phyloP scores from a whole-genome alignment of 2,113 vertebrate species.

The Axis porcinus region DNA sequence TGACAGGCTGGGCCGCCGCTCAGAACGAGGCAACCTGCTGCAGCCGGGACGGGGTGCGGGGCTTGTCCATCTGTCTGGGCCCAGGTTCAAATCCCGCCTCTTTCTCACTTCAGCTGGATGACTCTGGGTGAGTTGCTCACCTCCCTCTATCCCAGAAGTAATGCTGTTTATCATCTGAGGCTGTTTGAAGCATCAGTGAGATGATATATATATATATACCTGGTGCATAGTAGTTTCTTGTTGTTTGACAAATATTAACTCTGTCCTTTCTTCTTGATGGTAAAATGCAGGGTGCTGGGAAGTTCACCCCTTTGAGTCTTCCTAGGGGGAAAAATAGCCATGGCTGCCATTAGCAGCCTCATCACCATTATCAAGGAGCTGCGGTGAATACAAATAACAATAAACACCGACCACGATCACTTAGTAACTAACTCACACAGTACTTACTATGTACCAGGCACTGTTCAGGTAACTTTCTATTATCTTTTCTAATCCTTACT shows the following conservation, averaged over 20 bases:
- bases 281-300: neutral
- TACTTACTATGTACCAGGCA: neutral
- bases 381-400: neutral
- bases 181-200: neutral
- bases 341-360: neutral
- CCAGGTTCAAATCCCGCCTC: neutral
- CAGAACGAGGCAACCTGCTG: neutral
- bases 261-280: neutral
- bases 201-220: neutral
- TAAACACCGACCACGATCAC: rapidly evolving
- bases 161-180: neutral
- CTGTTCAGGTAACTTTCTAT: neutral
- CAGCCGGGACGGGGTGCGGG: neutral
- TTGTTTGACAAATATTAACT: neutral
- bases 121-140: neutral
- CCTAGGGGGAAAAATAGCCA: neutral
- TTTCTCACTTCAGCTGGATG: neutral
- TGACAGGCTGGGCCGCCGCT: neutral
- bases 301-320: neutral
- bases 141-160: no score
- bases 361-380: neutral
- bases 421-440: rapidly evolving
- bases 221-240: neutral
- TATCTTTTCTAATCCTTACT: neutral
- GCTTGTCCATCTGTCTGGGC: neutral